Percentiles rank a stretch among this genome's conserved stretches.
Evolutionary conservation across 2,113 vertebrate genomes (phyloP).

Genomic region (Aleadryas rufinucha): DNA sequence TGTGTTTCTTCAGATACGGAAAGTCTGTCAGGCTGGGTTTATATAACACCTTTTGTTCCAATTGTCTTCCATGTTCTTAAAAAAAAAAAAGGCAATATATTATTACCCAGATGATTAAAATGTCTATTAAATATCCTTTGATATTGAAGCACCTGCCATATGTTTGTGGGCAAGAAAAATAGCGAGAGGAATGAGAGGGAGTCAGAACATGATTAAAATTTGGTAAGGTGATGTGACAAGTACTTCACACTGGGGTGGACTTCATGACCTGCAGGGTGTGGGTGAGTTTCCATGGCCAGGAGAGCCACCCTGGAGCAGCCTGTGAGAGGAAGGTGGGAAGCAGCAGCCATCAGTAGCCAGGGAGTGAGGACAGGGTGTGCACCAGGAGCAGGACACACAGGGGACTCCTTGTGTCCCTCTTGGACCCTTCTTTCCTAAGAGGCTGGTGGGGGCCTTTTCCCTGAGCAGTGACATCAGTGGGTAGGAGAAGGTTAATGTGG

Average conservation of each 20-base stretch:
- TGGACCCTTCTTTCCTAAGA: background rate
- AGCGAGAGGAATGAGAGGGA: background rate
- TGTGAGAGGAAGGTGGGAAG: background rate
- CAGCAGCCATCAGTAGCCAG: background rate
- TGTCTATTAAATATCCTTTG: background rate
- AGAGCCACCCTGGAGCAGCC: background rate
- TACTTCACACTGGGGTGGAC: accelerated
- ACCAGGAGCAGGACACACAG: background rate
- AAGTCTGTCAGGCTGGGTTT: background rate
- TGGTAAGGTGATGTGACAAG: background rate
- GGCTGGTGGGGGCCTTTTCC: background rate
- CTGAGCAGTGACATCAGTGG: background rate
- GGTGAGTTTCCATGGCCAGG: background rate
- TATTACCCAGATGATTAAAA: background rate
- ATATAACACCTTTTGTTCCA: background rate
- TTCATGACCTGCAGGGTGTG: accelerated
- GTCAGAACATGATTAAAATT: background rate
- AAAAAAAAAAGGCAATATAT: background rate
- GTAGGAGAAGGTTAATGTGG: background rate
- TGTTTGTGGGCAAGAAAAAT: background rate
- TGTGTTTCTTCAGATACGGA: background rate
- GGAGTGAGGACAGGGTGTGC: background rate
- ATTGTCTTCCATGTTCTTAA: background rate
- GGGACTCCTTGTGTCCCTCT: background rate
- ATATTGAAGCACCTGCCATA: background rate